phyloP scores from a whole-genome alignment of 2,113 vertebrate species.

The Heterotis niloticus region DNA sequence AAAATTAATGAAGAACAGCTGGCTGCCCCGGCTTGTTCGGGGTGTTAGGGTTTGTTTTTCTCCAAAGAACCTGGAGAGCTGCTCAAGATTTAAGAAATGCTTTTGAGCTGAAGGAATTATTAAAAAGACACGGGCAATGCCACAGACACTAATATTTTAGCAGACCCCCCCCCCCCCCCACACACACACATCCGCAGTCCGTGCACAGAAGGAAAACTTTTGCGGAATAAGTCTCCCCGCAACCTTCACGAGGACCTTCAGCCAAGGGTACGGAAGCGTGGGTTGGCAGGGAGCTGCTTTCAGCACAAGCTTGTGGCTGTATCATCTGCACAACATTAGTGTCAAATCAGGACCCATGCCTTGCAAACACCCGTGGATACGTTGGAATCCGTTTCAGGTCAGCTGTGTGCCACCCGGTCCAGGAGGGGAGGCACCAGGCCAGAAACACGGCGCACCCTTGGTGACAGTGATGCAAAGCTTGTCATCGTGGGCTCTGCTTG shows the following conservation, averaged over 20 bases:
- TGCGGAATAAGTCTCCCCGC: neutral
- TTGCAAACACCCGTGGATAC: slow-evolving; percentile 57
- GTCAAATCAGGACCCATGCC: slow-evolving; percentile 57
- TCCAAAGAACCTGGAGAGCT: slow-evolving; percentile 42
- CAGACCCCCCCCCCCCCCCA: neutral
- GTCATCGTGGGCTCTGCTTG: slow-evolving; percentile 66
- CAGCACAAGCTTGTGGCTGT: neutral
- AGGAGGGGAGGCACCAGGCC: slow-evolving; percentile 33
- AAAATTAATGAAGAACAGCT: slow-evolving; percentile 70
- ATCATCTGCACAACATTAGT: slow-evolving; percentile 51
- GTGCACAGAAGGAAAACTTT: neutral
- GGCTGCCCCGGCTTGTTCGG: slow-evolving; percentile 45
- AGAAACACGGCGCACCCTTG: slow-evolving; percentile 54
- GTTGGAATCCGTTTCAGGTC: slow-evolving; percentile 63
- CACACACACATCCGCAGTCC: neutral
- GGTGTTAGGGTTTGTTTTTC: slow-evolving; percentile 37
- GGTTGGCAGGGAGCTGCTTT: neutral
- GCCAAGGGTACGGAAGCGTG: neutral
- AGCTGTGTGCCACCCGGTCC: slow-evolving; percentile 55
- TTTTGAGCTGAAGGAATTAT: slow-evolving; percentile 39
- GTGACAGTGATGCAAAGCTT: slow-evolving; percentile 60
- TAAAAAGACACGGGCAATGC: neutral
- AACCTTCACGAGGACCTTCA: neutral
- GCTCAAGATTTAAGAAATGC: slow-evolving; percentile 42
- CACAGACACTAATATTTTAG: slow-evolving; percentile 1